Conservation (phyloP, 2,888 invertebrate genomes). For the Baronia brevicornis region DNA sequence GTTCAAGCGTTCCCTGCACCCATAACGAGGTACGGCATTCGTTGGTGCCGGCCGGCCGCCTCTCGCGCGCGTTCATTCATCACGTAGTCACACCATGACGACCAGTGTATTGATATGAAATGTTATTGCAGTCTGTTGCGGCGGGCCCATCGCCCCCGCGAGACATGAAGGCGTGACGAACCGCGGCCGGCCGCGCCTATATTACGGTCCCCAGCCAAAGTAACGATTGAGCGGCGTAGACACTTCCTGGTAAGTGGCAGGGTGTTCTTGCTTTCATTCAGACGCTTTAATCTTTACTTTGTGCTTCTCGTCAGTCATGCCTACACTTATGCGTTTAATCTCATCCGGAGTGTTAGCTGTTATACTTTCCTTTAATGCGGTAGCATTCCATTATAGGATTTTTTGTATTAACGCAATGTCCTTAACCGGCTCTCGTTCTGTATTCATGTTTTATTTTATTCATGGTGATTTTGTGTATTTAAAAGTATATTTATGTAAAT, state of each 20-base stretch:
- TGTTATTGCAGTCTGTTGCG: constrained; percentile 70
- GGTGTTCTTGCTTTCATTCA: constrained; percentile 71
- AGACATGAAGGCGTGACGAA: constrained; percentile 68
- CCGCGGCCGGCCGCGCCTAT: constrained; percentile 70
- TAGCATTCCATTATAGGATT: constrained; percentile 27
- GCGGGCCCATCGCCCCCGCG: constrained; percentile 56
- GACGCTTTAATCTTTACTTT: constrained; percentile 74
- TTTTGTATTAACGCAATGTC: constrained; percentile 17
- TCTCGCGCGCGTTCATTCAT: constrained; percentile 65
- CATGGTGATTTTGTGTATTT: background rate
- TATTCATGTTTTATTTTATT: constrained; percentile 2
- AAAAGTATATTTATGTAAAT: too few relatives aligned
- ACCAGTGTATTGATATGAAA: constrained; percentile 65
- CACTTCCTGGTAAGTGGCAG: constrained; percentile 74
- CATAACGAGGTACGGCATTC: constrained; percentile 80
- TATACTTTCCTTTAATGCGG: constrained; percentile 21
- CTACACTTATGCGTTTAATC: constrained; percentile 26
- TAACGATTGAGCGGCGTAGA: constrained; percentile 71
- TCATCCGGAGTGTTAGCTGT: constrained; percentile 26
- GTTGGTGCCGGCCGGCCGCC: constrained; percentile 39
- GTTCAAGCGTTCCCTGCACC: constrained; percentile 88
- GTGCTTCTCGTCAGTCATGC: constrained; percentile 62
- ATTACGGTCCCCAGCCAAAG: constrained; percentile 64
- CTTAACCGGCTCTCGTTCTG: constrained; percentile 3
- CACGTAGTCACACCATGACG: constrained; percentile 63